Evolutionary conservation across 2,113 vertebrate species (phyloP), one percentile per base, ranked within the genome.

Genomic region (Clarias gariepinus): DNA sequence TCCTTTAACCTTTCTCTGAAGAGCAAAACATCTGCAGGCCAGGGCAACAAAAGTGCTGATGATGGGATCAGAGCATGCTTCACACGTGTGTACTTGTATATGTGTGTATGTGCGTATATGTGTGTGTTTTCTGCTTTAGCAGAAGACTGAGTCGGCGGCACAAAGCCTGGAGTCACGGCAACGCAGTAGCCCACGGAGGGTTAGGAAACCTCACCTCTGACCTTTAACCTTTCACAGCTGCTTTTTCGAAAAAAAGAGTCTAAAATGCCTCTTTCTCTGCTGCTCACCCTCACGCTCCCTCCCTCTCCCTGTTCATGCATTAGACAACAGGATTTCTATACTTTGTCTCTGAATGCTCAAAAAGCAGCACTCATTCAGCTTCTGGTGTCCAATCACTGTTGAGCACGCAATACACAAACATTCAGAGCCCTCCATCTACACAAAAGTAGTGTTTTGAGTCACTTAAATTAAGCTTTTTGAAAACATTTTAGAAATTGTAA

Each of bases 161-260:
- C 91, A 93, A 92, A 93, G 91, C 90, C 91, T 13, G 85, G 87
- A 90, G 91, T 91, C 92, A 89, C 57, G 88, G 93, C 92, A 93
- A 93, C 93, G 74, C 84, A 66, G 89, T 83, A 89, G 89, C 92
- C 79, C 89, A 88, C 90, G 89, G 88, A 89, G 87, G 82, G 86
- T 84, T 61, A 80, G 61, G 83, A 82, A 61, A 79, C 73, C 87
- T 79, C 90, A 94, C 92, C 94, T 81, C 85, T 92, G 92, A 93
- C 81, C 86, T 87, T 52, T 78, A 73, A 87, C 92, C 92, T 86
- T 85, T 61, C 91, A 92, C 94, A 95, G 94, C 92, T 95, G 94
- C 93, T 92, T 86, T 86, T 84, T 85, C 82, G 90, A 89, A 90
- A 89, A 89, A 89, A 90, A 89, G 89, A 86, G 83, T 80, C 41